Evolutionary conservation across 1,140 invertebrate genomes (phyloP), one percentile per base, ranked within the genome.

Genomic region (Achatina immaculata): DNA sequence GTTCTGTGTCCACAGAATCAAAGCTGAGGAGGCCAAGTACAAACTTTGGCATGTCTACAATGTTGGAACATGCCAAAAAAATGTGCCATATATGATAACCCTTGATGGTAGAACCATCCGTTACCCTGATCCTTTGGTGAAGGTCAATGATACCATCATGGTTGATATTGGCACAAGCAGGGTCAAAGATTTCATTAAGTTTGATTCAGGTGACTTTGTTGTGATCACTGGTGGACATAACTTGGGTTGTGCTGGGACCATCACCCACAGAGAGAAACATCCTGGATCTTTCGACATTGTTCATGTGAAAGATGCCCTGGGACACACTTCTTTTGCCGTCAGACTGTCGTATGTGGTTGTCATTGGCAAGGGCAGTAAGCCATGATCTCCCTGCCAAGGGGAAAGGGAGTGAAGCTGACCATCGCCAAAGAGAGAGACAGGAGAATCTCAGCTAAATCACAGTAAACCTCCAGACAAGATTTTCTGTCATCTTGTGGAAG

Each of bases 191-290:
- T 98, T 95, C 91, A 98, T 99, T 90, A 97, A 98, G 92, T 99
- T 99, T 92, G 98, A 99, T 90, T 95, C 96, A 86, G 97, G 96
- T 95, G 92, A n/a, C 91, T 90, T 99, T 81, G 98, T 97, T 92
- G 99, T 99, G 97, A 97, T 99, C 90, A 99, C 98, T 90, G 98
- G 98, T 92, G 99, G 99, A 86, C 95, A 97, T 92, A 99, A 99
- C 94, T 99, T 99, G 94, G 99, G 99, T 86, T 96, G 99, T 93
- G 97, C 99, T 87, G 99, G 98, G 90, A 96, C 96, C 42, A 96
- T 99, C 83, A 96, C 98, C 81, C 98, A 96, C 91, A 94, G 98
- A 88, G 99, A 99, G 93, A 94, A 97, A 90, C 98, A 99, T 93
- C 98, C 98, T 82, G 98, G 99, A 82, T 98, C 97, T 77, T 99